Evolutionary conservation across 2,113 vertebrate species (phyloP).

Genomic region (Urocynchramus pylzowi): DNA sequence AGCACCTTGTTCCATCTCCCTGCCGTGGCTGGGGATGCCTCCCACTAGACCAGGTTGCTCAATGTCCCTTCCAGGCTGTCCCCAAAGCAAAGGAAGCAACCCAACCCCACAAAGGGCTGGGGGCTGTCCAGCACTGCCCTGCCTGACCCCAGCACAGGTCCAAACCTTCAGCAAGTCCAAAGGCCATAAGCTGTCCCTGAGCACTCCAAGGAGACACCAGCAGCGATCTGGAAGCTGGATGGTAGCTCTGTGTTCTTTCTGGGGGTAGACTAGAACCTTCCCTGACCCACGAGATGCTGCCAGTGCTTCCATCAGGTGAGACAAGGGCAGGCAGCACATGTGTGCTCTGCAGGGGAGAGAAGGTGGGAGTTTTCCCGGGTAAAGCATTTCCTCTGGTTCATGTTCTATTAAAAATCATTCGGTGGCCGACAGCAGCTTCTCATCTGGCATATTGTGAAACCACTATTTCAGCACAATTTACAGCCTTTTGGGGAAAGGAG

Average conservation of each 20-base stretch:
- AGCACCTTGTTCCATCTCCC: neutral
- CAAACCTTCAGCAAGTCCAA: neutral
- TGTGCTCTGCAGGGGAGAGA: neutral
- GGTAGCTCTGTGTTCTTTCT: neutral
- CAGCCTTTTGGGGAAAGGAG: constrained; percentile 64
- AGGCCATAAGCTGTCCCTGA: neutral
- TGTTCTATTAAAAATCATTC: constrained; percentile 54
- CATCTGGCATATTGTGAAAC: constrained; percentile 61
- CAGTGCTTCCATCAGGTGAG: neutral
- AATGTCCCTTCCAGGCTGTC: neutral
- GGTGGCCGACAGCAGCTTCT: constrained; percentile 45
- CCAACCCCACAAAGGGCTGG: neutral
- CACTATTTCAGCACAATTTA: constrained; percentile 71
- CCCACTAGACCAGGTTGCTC: neutral
- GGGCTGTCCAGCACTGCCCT: neutral
- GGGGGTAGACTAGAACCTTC: too few species aligned
- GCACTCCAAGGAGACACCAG: neutral
- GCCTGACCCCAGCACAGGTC: neutral
- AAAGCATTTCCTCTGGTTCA: constrained; percentile 20
- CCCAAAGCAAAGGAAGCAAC: neutral
- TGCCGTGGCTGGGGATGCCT: neutral
- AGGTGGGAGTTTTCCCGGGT: neutral
- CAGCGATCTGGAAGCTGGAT: fast-evolving
- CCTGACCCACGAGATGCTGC: fast-evolving
- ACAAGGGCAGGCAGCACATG: neutral